Conservation (phyloP, 2,888 invertebrate species). For the Hypsopygia costalis region DNA sequence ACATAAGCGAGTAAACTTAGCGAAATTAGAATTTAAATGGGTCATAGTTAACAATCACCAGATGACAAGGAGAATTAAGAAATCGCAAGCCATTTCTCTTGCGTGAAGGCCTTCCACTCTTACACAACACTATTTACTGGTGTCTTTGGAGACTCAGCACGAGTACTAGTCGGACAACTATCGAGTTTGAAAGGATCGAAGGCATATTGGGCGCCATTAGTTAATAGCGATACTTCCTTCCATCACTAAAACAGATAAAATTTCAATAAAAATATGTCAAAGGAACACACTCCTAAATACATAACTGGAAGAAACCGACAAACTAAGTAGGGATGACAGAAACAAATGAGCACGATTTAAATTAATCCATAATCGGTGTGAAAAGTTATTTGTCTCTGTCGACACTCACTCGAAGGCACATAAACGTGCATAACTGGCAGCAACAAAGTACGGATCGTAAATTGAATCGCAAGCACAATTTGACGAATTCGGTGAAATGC, state of each 20-base stretch:
- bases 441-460: slow-evolving; percentile 48
- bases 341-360: slow-evolving; percentile 19
- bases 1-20: slow-evolving; percentile 28
- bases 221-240: no score
- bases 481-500: slow-evolving; percentile 58
- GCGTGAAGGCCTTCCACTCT: slow-evolving; percentile 67
- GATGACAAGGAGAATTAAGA: slow-evolving; percentile 63
- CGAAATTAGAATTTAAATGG: slow-evolving; percentile 46
- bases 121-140: slow-evolving; percentile 52
- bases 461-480: slow-evolving; percentile 45
- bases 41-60: slow-evolving; percentile 48
- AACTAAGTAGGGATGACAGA: no score
- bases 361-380: slow-evolving; percentile 18
- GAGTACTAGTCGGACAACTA: slow-evolving; percentile 25
- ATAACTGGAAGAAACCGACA: no score
- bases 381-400: slow-evolving; percentile 16
- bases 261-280: no score
- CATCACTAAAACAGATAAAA: no score
- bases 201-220: no score
- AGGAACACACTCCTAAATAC: no score
- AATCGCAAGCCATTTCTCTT: slow-evolving; percentile 69
- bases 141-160: slow-evolving; percentile 33
- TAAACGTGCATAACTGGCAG: slow-evolving; percentile 31
- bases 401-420: slow-evolving; percentile 22
- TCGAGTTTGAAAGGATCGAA: slow-evolving; percentile 20